Conservation (phyloP, 1,140 invertebrate species). For the Frieseomelitta varia region DNA sequence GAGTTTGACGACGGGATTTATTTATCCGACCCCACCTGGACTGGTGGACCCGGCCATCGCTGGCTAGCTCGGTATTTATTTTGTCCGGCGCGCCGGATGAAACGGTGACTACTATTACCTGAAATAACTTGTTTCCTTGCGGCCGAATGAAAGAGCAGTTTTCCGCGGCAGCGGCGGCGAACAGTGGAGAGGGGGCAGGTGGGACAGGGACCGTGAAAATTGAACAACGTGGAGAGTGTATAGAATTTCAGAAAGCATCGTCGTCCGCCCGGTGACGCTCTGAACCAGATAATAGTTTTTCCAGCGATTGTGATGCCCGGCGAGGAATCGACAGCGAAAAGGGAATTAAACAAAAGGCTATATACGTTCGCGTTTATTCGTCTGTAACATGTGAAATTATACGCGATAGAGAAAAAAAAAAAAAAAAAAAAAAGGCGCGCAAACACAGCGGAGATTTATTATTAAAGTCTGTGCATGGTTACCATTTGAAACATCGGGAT, state of each 20-base stretch:
- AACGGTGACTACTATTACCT: constrained; percentile 19
- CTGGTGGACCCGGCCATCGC: no score
- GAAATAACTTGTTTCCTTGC: constrained; percentile 45
- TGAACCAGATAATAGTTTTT: constrained; percentile 16
- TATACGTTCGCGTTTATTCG: not conserved
- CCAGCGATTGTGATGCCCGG: not conserved
- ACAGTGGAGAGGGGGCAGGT: no score
- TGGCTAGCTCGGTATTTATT: not conserved
- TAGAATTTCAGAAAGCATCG: not conserved
- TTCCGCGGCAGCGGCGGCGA: not conserved
- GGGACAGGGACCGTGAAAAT: constrained; percentile 9
- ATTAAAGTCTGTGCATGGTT: not conserved
- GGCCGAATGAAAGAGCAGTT: constrained; percentile 23
- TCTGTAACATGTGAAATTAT: not conserved
- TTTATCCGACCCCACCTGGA: constrained; percentile 24
- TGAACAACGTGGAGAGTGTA: not conserved
- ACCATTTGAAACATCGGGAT: not conserved
- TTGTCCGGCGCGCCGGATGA: not conserved
- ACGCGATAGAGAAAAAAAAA: not conserved
- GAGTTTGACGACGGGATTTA: constrained; percentile 27
- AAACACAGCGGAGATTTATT: not conserved
- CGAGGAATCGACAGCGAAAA: not conserved
- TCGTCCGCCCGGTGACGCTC: no score
- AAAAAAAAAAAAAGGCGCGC: no score
- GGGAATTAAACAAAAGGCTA: not conserved